Base-by-base conservation (phyloP, 2,797 vertebrate species). In the Odontamblyopus rebecca region DNA sequence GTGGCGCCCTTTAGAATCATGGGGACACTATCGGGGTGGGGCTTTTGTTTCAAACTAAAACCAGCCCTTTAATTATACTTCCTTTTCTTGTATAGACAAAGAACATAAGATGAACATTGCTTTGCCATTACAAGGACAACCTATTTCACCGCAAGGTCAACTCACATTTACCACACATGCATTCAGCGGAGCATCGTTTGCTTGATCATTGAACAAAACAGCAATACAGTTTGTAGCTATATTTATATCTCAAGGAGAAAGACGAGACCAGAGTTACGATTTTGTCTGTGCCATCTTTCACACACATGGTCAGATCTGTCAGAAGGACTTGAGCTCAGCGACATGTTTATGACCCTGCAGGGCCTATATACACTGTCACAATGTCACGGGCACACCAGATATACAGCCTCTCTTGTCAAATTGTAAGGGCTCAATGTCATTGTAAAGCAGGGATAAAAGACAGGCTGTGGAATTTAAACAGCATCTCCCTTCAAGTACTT, bases 191-290 rank as follows among this genome's bases (percentile, higher is more conserved):
- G 19, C 29, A 13, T 3, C 32, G 1, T 62, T n/a, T 12, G 32
- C 5, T 38, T 62, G 19, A 38, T 6, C 30, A 15, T 30, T 18
- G 59, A 30, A 61, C 59, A 61, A 30, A 15, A 62, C 32, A n/a
- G 30, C 5, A 38, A 32, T 15, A 4, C 19, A 38, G 12, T 38
- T 62, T 62, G 38, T 38, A 35, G 16, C 30, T n/a, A 32, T 62
- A 19, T 35, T 35, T 61, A 62, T 38, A 32, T 38, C 61, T n/a
- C 18, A 38, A 62, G 61, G 61, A 62, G 61, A 62, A n/a, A 62
- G 61, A 38, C 61, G 5, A 62, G 61, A 38, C 32, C 7, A 38
- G 61, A 62, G 61, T 62, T 62, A 62, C 35, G 61, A 9, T 62
- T 62, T 62, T 35, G 61, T 11, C 61, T 38, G 18, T n/a, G 16